Percentiles rank a stretch among this genome's conserved stretches.
Conservation (phyloP, 2,888 invertebrate species). For the Apamea epomidion region DNA sequence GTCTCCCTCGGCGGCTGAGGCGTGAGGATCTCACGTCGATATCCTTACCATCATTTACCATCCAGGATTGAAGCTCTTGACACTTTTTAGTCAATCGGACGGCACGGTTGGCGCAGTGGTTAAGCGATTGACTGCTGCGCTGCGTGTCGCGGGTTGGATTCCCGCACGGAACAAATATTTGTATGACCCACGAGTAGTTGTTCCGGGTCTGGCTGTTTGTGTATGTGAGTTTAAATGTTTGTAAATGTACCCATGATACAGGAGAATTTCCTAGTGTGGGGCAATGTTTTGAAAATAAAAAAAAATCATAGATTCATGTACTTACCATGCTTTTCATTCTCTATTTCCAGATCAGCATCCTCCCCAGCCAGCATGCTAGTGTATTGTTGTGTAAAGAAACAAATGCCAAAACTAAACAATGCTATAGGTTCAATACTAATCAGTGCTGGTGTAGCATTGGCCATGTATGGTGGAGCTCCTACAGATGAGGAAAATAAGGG, state of each 20-base stretch:
- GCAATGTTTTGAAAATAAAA: no score
- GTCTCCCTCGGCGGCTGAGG: no score
- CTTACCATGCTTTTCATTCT: neutral
- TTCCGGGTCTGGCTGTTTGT: no score
- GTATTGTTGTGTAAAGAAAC: conserved; percentile 81
- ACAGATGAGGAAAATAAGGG: conserved; percentile 78
- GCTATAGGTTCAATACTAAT: conserved; percentile 84
- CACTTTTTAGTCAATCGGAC: neutral
- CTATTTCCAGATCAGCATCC: conserved; percentile 82
- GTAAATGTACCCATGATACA: no score
- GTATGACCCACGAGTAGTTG: no score
- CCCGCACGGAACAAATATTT: no score
- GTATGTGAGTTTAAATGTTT: no score
- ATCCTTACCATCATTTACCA: neutral
- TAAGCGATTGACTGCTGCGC: no score
- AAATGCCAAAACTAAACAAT: conserved; percentile 78
- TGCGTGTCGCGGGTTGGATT: no score
- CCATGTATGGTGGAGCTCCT: conserved; percentile 85
- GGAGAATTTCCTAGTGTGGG: no score
- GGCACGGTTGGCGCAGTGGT: no score
- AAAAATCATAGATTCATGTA: neutral
- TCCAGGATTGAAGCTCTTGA: neutral
- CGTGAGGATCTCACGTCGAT: no score
- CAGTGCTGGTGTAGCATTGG: conserved; percentile 81
- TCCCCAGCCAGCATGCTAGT: conserved; percentile 87